Base-by-base conservation (phyloP, 2,797 vertebrate genomes). In the Pteronotus mesoamericanus region DNA sequence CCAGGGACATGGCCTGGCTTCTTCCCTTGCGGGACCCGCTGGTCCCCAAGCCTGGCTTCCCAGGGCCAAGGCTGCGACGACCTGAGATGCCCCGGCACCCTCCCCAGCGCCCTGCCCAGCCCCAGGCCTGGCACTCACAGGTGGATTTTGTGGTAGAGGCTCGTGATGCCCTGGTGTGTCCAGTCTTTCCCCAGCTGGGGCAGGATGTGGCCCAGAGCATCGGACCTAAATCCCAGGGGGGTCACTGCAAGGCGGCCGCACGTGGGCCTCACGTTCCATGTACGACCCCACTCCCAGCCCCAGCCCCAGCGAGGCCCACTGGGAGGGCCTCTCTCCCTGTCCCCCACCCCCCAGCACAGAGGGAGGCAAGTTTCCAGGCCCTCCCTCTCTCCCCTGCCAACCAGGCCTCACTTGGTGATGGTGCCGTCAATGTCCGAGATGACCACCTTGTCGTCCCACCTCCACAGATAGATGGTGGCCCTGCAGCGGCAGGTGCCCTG, bases 371-470 rank as follows among this genome's bases (percentile, higher is more conserved):
- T 29, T n/a, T 85, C 84, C 55, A n/a, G 53, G 32, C 39, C 22
- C 42, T 21, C n/a, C 72, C 14, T 0, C 16, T 4, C n/a, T 59
- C 34, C 94, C 59, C 11, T 22, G 39, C 44, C 26, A 66, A 66
- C 75, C 32, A 42, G 55, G 86, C 53, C 98, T 99, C 98, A 99
- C 99, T 99, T 99, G 26, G 99, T 99, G 98, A 99, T 99, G 96
- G 99, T 99, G 75, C 99, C 99, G 0, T 99, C 99, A 0, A 99
- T 99, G 98, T 99, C 99, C 0, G 99, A 99, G 97, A 99, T 99
- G 97, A 99, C 98, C 97, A 99, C 98, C 59, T 98, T 99, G 97
- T 99, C 99, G 0, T 99, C 98, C 99, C 99, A 99, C 96, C 99
- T 99, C 99, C 99, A 99, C 97, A 99, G 98, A 98, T 99, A 99